These are phyloP conservation scores for Perognathus longimembris DNA, from an alignment of 2,113 vertebrate genomes.

Conservation along the genomic window DNA sequence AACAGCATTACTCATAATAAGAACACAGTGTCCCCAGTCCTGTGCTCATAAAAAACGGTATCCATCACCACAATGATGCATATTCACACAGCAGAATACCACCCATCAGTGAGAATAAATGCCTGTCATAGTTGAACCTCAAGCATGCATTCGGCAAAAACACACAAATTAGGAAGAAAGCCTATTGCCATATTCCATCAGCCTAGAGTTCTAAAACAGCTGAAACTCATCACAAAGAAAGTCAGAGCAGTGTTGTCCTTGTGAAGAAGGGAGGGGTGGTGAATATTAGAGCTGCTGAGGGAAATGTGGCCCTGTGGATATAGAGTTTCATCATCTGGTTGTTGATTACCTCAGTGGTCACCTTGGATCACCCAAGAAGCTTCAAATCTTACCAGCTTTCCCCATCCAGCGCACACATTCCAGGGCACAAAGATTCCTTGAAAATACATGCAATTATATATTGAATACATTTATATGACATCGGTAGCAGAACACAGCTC, in stretches of 20 bases:
- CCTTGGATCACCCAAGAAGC: background rate
- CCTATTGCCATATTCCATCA: background rate
- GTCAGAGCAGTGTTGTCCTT: background rate
- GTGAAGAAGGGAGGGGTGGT: rapidly evolving
- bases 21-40: background rate
- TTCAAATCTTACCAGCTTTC: background rate
- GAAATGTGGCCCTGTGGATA: background rate
- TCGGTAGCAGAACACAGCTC: too few species aligned
- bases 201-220: background rate
- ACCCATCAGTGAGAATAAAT: conserved; percentile 16
- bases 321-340: background rate
- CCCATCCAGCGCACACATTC: background rate
- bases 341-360: background rate
- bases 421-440: background rate
- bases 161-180: background rate
- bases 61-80: background rate
- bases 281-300: background rate
- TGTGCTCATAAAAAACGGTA: background rate
- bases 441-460: background rate
- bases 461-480: background rate
- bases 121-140: background rate
- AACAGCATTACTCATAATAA: background rate
- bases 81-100: background rate
- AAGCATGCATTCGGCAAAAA: background rate
- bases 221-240: background rate